Conservation (phyloP, 2,113 vertebrate species). For the Notiomystis cincta region DNA sequence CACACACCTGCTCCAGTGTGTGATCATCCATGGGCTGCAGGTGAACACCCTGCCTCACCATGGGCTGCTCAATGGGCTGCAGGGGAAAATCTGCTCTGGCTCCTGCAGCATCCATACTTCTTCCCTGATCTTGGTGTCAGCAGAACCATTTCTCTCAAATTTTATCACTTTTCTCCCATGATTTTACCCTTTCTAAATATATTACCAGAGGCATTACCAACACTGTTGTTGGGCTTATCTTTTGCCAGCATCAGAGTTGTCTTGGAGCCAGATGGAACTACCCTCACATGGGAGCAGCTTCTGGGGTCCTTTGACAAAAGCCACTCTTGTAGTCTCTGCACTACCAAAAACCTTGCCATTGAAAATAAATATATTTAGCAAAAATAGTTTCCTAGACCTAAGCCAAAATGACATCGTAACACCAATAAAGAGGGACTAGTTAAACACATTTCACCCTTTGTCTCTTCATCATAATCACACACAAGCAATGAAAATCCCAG, state of each 20-base stretch:
- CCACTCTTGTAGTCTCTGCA: rapidly evolving
- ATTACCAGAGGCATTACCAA: neutral
- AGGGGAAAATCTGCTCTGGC: neutral
- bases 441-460: neutral
- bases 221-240: neutral
- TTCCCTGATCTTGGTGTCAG: neutral
- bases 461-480: neutral
- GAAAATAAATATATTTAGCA: neutral
- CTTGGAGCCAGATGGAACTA: neutral
- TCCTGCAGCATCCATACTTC: neutral
- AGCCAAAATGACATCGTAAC: neutral
- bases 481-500: neutral
- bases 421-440: neutral
- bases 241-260: rapidly evolving
- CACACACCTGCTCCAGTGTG: neutral
- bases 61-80: neutral
- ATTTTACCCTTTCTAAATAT: neutral
- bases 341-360: neutral
- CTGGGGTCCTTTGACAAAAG: neutral
- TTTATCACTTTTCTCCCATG: neutral
- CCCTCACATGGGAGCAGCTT: neutral
- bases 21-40: neutral
- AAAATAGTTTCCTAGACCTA: neutral
- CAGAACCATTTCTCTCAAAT: neutral
- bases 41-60: neutral